These are phyloP conservation scores for Spodoptera frugiperda DNA, from an alignment of 1,140 invertebrate genomes.

Conservation along the genomic window DNA sequence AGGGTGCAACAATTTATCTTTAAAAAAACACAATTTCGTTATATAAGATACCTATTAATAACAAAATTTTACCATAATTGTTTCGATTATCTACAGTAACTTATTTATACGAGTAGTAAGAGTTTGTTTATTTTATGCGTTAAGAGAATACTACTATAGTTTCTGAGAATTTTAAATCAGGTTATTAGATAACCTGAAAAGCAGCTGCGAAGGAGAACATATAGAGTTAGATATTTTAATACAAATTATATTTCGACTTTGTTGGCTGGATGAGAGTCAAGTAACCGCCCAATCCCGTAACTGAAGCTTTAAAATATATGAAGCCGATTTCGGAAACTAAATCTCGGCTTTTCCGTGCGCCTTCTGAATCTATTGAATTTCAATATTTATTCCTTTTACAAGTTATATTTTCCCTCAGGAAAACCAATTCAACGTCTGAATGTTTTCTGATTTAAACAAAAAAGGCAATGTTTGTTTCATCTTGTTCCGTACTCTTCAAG, in stretches of 20 bases:
- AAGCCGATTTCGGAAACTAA: conserved; percentile 32
- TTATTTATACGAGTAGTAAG: too few species aligned
- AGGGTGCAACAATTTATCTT: too few species aligned
- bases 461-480: conserved; percentile 38
- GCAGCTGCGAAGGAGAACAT: background rate
- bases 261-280: conserved; percentile 25
- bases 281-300: conserved; percentile 29
- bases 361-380: conserved; percentile 24
- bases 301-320: conserved; percentile 24
- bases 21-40: too few species aligned
- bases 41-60: too few species aligned
- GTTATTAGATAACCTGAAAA: conserved; percentile 25
- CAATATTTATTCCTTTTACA: conserved; percentile 18
- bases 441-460: conserved; percentile 17
- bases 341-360: conserved; percentile 18
- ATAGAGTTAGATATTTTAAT: background rate
- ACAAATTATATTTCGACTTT: conserved; percentile 24
- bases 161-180: background rate
- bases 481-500: conserved; percentile 44
- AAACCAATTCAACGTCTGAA: conserved; percentile 25
- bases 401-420: conserved; percentile 3
- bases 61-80: too few species aligned
- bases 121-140: too few species aligned
- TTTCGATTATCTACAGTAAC: too few species aligned
- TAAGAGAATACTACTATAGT: background rate